Conservation (phyloP, 2,797 vertebrate genomes). For the Coranthus polyacanthus region DNA sequence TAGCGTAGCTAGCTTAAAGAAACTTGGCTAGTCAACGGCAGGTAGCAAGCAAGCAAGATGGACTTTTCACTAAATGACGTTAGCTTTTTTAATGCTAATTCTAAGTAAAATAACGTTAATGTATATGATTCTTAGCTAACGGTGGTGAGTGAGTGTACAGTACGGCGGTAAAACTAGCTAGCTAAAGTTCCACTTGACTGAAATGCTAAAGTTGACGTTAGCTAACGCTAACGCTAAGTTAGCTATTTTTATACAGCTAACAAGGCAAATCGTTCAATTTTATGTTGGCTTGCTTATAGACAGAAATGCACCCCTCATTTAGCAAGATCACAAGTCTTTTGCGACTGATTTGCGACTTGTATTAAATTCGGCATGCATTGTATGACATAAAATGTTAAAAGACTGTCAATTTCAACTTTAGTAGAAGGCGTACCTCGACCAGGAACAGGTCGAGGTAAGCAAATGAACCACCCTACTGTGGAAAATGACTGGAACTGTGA, state of each 20-base stretch:
- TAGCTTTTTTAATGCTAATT: too few species aligned
- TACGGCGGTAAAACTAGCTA: background rate
- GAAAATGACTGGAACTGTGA: too few species aligned
- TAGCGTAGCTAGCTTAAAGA: too few species aligned
- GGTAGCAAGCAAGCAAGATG: conserved; percentile 3
- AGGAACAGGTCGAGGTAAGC: too few species aligned
- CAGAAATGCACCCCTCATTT: too few species aligned
- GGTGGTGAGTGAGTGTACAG: accelerated
- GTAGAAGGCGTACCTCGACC: too few species aligned
- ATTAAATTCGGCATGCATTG: background rate
- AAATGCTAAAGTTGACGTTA: conserved; percentile 35
- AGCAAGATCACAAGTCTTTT: too few species aligned
- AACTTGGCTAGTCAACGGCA: conserved; percentile 31
- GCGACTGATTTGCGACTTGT: accelerated
- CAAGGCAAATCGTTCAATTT: conserved; percentile 11
- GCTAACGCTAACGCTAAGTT: conserved; percentile 54
- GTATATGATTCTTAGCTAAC: accelerated
- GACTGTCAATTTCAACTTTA: background rate
- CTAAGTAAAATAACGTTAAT: accelerated
- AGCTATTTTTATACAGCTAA: conserved; percentile 21
- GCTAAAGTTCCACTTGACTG: background rate
- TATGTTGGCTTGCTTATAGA: background rate
- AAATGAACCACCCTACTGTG: too few species aligned
- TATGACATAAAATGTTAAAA: background rate
- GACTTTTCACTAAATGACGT: background rate